Evolutionary conservation across 2,888 invertebrate species (phyloP).

Genomic region (Ochlodes sylvanus): DNA sequence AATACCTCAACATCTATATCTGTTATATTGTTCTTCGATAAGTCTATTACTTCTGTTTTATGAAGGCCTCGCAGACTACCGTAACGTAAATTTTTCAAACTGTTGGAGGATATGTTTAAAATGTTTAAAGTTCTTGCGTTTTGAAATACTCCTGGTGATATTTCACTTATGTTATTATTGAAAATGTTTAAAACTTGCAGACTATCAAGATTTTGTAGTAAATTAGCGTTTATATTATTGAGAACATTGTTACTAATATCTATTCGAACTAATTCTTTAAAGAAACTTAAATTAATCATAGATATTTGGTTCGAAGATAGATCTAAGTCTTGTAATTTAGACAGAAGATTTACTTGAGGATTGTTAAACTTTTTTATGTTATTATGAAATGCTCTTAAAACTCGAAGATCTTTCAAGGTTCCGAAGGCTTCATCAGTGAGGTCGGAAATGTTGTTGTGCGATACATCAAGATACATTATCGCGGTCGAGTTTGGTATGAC

Average conservation of each 20-base stretch:
- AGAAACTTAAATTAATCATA: slow-evolving; percentile 61
- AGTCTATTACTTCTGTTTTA: slow-evolving; percentile 64
- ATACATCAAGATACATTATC: slow-evolving; percentile 61
- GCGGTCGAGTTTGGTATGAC: slow-evolving; percentile 53
- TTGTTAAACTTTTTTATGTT: slow-evolving; percentile 63
- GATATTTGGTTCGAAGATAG: slow-evolving; percentile 63
- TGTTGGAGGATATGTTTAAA: slow-evolving; percentile 68
- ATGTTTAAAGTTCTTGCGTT: slow-evolving; percentile 62
- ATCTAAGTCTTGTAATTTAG: slow-evolving; percentile 56
- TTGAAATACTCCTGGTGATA: slow-evolving; percentile 71
- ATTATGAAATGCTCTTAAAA: slow-evolving; percentile 62
- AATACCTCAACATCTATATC: slow-evolving; percentile 68
- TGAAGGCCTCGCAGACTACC: slow-evolving; percentile 71
- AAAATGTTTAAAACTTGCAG: slow-evolving; percentile 68
- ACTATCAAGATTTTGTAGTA: slow-evolving; percentile 57
- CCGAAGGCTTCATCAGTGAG: slow-evolving; percentile 48
- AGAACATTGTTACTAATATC: slow-evolving; percentile 65
- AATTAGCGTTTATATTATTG: slow-evolving; percentile 53
- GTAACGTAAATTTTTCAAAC: slow-evolving; percentile 60
- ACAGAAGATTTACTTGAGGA: slow-evolving; percentile 56
- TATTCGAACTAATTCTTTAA: slow-evolving; percentile 57
- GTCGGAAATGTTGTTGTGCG: slow-evolving; percentile 58
- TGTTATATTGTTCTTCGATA: slow-evolving; percentile 66
- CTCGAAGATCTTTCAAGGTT: slow-evolving; percentile 56
- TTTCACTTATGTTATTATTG: slow-evolving; percentile 57